Base-by-base conservation (phyloP, 2,888 invertebrate species). In the Euplagia quadripunctaria region DNA sequence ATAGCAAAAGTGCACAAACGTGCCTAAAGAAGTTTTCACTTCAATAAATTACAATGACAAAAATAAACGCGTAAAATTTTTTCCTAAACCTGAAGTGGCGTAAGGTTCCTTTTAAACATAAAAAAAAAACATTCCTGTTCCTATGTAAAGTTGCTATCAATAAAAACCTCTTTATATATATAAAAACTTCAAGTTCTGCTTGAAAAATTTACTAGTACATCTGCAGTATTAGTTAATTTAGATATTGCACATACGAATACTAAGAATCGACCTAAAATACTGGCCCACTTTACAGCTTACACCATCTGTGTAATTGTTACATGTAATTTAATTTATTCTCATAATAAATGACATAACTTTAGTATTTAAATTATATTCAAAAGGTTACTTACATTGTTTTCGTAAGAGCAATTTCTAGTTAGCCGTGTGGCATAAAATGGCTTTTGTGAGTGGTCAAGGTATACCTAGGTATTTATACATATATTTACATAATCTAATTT, bases 271-370 rank as follows among this genome's bases (percentile, higher is more conserved):
- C 66, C 51, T 51, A 41, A 65, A 16, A 41, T 31, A 17, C 16
- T 49, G 5, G 17, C 49, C 66, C 43, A 66, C 31, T 66, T 17
- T 11, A 41, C 51, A 51, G 9, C 16, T 49, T 49, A 16, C 66
- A 51, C 66, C 31, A 66, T 66, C 31, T 66, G 9, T 41, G 41
- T 66, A 66, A 66, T 51, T n/a, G 3, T 66, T 51, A 51, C 66
- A 17, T 66, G 51, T 8, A 64, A 64, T 43, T 64, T n/a, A 43
- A 51, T 41, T 66, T 41, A 41, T 51, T 51, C 41, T 51, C 51
- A 66, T 20, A 51, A 51, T 11, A 41, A 41, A 51, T 66, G 9
- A 66, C 51, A 51, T 66, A 66, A 66, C 4, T 49, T 31, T 17
- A 41, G 16, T 51, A 66, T 66, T 66, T 49, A 17, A 41, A 66